Evolutionary conservation across 2,888 invertebrate species (phyloP).

Genomic region (Amphipyra tragopoginis): DNA sequence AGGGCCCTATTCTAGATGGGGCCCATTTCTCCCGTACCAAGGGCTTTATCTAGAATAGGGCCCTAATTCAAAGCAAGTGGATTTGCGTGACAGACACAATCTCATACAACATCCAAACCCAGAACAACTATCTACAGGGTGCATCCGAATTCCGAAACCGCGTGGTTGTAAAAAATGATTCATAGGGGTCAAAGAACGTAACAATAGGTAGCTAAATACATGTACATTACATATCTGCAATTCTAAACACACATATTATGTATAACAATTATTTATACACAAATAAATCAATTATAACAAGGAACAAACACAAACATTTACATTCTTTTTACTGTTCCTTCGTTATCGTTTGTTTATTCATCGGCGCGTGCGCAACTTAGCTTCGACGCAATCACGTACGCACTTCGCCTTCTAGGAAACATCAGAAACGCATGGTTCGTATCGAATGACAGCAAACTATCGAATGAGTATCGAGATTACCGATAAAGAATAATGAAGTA

Average conservation of each 20-base stretch:
- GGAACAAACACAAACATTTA: conserved; percentile 24
- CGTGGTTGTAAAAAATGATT: too few species aligned
- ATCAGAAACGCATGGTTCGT: conserved; percentile 22
- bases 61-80: too few species aligned
- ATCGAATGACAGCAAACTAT: conserved; percentile 24
- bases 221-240: not conserved
- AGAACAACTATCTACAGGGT: too few species aligned
- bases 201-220: too few species aligned
- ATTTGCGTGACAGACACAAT: too few species aligned
- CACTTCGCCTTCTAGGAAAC: conserved; percentile 54
- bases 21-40: too few species aligned
- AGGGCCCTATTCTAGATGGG: too few species aligned
- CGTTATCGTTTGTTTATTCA: conserved; percentile 49
- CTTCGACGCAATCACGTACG: conserved; percentile 51
- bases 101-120: too few species aligned
- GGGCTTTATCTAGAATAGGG: too few species aligned
- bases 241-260: not conserved
- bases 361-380: conserved; percentile 55
- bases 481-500: conserved; percentile 3
- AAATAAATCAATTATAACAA: not conserved
- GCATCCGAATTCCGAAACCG: too few species aligned
- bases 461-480: conserved; percentile 23
- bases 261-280: not conserved
- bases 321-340: conserved; percentile 37
- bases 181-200: not conserved